Evolutionary conservation across 2,888 invertebrate genomes (phyloP), one percentile per base, ranked within the genome.

Genomic region (Parasteatoda lunata): DNA sequence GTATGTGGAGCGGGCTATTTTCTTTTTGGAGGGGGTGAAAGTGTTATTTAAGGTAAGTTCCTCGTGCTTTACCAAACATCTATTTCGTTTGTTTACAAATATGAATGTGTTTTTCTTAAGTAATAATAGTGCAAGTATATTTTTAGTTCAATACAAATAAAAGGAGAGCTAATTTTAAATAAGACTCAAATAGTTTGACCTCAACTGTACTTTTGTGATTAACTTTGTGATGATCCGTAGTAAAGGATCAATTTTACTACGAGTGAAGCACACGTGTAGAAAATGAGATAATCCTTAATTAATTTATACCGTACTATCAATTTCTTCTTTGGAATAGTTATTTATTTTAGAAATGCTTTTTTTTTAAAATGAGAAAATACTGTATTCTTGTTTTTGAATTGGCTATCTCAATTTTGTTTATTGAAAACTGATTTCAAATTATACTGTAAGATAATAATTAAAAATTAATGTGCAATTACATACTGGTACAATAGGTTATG

Each of bases 1-100:
- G 72, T 83, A 48, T 49, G 51, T 84, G 83, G 83, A 84, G 77
- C 65, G 77, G 77, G 30, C 83, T 77, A 84, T 66, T 84, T 72
- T 77, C 48, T 7, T 30, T 45, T 65, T 77, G 7, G 59, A 72
- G 70, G 72, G 83, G 83, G 83, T 77, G 77, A 49, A 71, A 77
- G 66, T 66, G 47, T 77, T 84, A 51, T 77, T 64, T 72, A 66
- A 84, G 83, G 83, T 84, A 59, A 84, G 83, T 79, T 52, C n/a
- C 52, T 9, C 45, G 68, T 77, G 72, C 64, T 79, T 64, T 71
- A 51, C 45, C 51, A 72, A 4, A 68, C 30, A 45, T 54, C 30
- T 9, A 52, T 79, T 54, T 71, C 0, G 59, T 59, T 79, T 79
- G 48, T 70, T 59, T 79, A 71, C 52, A 11, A n/a, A 30, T 1